phyloP scores from a whole-genome alignment of 2,888 invertebrate species.

The Drosophila borborema region DNA sequence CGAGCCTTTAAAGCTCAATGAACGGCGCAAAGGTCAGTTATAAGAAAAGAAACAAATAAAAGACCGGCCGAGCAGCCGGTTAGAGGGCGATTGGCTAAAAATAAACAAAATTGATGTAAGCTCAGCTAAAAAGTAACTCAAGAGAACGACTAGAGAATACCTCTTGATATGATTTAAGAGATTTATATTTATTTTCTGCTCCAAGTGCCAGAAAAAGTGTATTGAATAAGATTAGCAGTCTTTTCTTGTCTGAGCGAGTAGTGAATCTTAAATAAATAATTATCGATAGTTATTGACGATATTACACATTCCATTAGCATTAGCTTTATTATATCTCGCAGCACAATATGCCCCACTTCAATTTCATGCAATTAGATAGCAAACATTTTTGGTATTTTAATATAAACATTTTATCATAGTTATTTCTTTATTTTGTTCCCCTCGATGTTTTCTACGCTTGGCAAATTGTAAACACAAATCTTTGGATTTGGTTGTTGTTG shows the following conservation, averaged over 20 bases:
- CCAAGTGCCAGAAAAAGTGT: too few species aligned
- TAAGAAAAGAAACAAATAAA: not conserved
- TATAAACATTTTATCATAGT: slow-evolving; percentile 27
- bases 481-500: slow-evolving; percentile 2
- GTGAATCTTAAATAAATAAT: not conserved
- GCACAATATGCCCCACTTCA: not conserved
- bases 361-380: not conserved
- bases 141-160: not conserved
- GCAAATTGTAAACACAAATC: slow-evolving; percentile 56
- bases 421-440: slow-evolving; percentile 6
- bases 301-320: not conserved
- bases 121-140: not conserved
- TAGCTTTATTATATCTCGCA: not conserved
- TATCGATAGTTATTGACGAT: not conserved
- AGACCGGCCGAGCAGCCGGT: slow-evolving; percentile 2
- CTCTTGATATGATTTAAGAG: not conserved
- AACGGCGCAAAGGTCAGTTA: slow-evolving; percentile 33
- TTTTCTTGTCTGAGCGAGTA: too few species aligned
- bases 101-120: slow-evolving; percentile 24
- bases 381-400: slow-evolving; percentile 24
- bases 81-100: slow-evolving; percentile 3
- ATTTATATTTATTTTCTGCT: too few species aligned
- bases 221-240: too few species aligned
- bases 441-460: slow-evolving; percentile 22
- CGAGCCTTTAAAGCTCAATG: slow-evolving; percentile 39